Base-by-base conservation (phyloP, 2,888 invertebrate species). In the Epinotia brunnichana region DNA sequence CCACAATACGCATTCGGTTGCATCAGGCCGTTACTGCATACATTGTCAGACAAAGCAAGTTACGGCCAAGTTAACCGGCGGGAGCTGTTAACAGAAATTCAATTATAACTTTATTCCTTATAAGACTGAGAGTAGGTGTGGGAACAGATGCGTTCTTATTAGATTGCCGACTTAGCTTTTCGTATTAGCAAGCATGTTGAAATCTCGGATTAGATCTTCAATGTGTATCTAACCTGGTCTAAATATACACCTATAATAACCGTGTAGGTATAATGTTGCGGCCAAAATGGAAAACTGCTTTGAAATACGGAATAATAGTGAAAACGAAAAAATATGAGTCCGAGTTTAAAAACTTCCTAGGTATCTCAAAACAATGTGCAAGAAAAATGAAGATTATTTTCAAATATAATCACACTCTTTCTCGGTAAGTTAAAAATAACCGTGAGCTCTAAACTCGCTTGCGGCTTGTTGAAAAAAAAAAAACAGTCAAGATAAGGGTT, bases 81-180 rank as follows among this genome's bases (percentile, higher is more conserved):
- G 88, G 91, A 81, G 88, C 86, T 85, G 89, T 92, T 92, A 91
- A 90, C 91, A 85, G 89, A 89, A 90, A 91, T 91, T 92, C 92
- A 93, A 92, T 92, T 92, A 92, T 91, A 91, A 92, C 86, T 92
- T 92, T 85, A 85, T 85, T 90, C 85, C 85, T 87, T 85, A 75
- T 73, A 75, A 68, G 75, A 2, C 89, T 88, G 77, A 90, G 90
- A 91, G 11, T 79, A 80, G 19, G 41, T 48, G 54, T 48, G n/a
- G 15, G 59, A 56, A 48, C 29, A 67, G 71, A 72, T 2, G 44
- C 54, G 66, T 54, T 72, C 71, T 67, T 67, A 56, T 61, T 44
- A 35, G 71, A 72, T 21, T 21, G 15, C 15, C 39, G 35, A 29
- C 53, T 56, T 17, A 35, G 2, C 11, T 21, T 21, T 61, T 61